Evolutionary conservation across 2,797 vertebrate species (phyloP).

Genomic region (Ataeniobius toweri): DNA sequence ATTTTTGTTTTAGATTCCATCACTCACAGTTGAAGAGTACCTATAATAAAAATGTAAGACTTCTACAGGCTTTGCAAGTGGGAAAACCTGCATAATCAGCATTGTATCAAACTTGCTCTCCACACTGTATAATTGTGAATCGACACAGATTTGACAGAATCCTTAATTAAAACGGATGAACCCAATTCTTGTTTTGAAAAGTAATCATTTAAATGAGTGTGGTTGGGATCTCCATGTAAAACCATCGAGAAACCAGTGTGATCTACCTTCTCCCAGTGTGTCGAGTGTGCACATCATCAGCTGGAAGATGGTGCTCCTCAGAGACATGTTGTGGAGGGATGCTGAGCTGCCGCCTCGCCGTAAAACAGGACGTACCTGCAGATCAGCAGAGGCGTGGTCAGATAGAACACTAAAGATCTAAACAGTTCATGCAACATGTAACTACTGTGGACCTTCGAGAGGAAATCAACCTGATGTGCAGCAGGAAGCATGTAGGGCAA

Average conservation of each 20-base stretch:
- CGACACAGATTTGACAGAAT: no score
- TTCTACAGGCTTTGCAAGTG: no score
- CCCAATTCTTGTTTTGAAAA: no score
- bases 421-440: not conserved
- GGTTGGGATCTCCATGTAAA: not conserved
- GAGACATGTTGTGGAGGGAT: slow-evolving; percentile 90
- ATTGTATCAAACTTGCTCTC: no score
- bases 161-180: no score
- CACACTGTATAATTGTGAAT: no score
- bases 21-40: no score
- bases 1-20: no score
- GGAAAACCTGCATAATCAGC: no score
- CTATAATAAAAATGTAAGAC: no score
- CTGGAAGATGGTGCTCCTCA: slow-evolving; percentile 89
- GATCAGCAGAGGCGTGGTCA: not conserved
- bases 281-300: slow-evolving; percentile 93
- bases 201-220: not conserved
- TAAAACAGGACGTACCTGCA: slow-evolving; percentile 79
- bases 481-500: not conserved
- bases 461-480: not conserved
- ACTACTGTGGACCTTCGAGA: not conserved
- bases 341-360: slow-evolving; percentile 87
- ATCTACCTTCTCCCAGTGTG: slow-evolving; percentile 87
- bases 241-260: not conserved
- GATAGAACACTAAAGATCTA: not conserved